Base-by-base conservation (phyloP, 2,113 vertebrate species). In the Atractosteus spatula region DNA sequence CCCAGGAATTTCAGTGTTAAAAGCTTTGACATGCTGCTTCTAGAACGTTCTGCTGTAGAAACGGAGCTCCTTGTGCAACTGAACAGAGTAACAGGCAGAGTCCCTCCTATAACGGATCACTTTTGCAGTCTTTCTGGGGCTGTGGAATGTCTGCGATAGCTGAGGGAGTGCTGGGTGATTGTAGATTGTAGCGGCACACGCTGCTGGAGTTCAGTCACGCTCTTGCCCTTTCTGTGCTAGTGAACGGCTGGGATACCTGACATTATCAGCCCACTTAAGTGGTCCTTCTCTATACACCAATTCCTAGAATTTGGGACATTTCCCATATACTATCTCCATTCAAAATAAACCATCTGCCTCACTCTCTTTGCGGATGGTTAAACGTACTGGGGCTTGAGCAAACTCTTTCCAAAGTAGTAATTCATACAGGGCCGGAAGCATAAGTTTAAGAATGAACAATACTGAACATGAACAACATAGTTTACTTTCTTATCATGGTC, bases 141-240 rank as follows among this genome's bases (percentile, higher is more conserved):
- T 67, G 66, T 55, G 72, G 72, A 68, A 73, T 73, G 66, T n/a
- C n/a, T 13, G 14, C 8, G 66, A 73, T 68, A 74, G 41, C 72
- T 16, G 29, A 59, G 80, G 80, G 85, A 70, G 79, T 78, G 72
- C 73, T 68, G 57, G 74, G 65, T 77, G 79, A 82, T 83, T 70
- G 79, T 82, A 80, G 82, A 82, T 70, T 29, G 29, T 29, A 29
- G 29, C 79, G 77, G 57, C 16, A 51, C 47, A 51, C 47, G 10
- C 5, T 10, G 10, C 47, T 51, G 43, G 69, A 79, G 75, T 68
- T 82, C 55, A 79, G 79, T 78, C 70, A 73, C 55, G 78, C 80
- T 76, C 62, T 74, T 66, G 72, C 74, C 70, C 71, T 77, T 42
- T 79, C 41, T 42, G 5, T 14, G 41, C 62, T 12, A 3, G 63